A percentile compares a stretch with the other conserved stretches of the same genome.
phyloP scores from a whole-genome alignment of 2,888 invertebrate genomes.

The Byasa hedistus region DNA sequence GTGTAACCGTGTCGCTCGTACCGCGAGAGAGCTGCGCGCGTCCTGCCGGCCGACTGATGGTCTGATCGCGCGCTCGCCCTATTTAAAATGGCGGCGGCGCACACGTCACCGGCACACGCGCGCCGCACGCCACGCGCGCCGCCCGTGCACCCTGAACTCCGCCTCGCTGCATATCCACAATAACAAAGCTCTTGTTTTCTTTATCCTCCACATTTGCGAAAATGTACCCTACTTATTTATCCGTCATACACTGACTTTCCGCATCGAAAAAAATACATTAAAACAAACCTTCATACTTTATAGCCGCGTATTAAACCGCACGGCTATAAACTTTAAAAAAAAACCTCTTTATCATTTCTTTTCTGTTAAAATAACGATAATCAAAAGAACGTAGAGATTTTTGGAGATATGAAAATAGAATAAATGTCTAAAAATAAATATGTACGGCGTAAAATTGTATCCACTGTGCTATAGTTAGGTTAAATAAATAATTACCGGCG shows the following conservation, averaged over 20 bases:
- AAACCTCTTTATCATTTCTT: too few relatives aligned
- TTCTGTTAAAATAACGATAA: not conserved
- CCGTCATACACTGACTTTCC: not conserved
- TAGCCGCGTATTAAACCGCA: too few relatives aligned
- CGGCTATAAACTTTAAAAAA: too few relatives aligned
- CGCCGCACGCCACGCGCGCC: too few relatives aligned
- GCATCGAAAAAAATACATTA: not conserved
- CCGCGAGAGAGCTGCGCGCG: conserved; percentile 50
- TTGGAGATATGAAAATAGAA: not conserved
- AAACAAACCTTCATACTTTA: too few relatives aligned
- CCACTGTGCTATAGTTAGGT: not conserved
- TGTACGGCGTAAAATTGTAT: too few relatives aligned
- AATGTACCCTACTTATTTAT: conserved; percentile 11
- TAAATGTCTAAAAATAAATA: too few relatives aligned
- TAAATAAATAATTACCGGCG: not conserved
- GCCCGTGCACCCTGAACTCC: conserved; percentile 70
- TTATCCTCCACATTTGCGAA: conserved; percentile 34
- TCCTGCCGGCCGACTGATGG: conserved; percentile 81
- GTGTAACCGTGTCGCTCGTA: conserved; percentile 37
- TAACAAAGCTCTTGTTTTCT: conserved; percentile 58
- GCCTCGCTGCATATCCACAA: conserved; percentile 62
- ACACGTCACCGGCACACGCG: conserved; percentile 74
- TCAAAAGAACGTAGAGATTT: too few relatives aligned
- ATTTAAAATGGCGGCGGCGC: conserved; percentile 72
- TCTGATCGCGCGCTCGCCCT: conserved; percentile 78